Percentiles rank a stretch among this genome's conserved stretches.
phyloP scores from a whole-genome alignment of 2,797 vertebrate species.

The Varecia variegata region DNA sequence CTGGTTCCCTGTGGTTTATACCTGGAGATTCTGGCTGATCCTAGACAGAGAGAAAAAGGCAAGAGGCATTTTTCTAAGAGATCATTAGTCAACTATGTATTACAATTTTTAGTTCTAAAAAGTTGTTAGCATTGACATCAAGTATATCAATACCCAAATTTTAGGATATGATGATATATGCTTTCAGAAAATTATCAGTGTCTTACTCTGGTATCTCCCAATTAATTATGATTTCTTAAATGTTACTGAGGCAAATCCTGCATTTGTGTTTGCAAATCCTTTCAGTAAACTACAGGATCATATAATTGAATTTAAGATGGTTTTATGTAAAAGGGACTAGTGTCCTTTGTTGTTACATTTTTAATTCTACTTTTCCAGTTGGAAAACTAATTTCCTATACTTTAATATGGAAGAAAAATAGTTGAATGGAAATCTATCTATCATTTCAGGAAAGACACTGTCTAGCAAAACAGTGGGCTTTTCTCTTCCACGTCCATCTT shows the following conservation, averaged over 20 bases:
- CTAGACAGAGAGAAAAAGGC: not conserved
- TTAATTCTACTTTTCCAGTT: constrained; percentile 5
- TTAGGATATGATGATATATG: not conserved
- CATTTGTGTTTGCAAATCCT: not conserved
- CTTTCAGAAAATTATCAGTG: not conserved
- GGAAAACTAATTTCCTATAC: not conserved
- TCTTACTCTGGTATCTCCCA: not conserved
- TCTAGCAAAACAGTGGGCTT: not conserved
- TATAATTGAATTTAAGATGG: constrained; percentile 15
- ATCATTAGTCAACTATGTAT: not conserved
- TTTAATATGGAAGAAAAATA: not conserved
- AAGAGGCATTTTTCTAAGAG: not conserved
- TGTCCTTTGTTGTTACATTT: not conserved
- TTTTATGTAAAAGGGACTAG: constrained; percentile 26
- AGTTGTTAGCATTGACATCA: not conserved
- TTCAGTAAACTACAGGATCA: not conserved
- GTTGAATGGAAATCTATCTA: not conserved
- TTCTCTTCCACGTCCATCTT: not conserved
- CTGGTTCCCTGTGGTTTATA: not conserved
- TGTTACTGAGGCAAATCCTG: not conserved
- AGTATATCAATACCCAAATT: not conserved
- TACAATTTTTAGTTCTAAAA: not conserved
- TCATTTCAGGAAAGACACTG: not conserved
- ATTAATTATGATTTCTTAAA: not conserved
- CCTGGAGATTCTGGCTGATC: not conserved